These are phyloP conservation scores for Malurus cyaneus DNA, from an alignment of 2,113 vertebrate species.

Conservation along the genomic window DNA sequence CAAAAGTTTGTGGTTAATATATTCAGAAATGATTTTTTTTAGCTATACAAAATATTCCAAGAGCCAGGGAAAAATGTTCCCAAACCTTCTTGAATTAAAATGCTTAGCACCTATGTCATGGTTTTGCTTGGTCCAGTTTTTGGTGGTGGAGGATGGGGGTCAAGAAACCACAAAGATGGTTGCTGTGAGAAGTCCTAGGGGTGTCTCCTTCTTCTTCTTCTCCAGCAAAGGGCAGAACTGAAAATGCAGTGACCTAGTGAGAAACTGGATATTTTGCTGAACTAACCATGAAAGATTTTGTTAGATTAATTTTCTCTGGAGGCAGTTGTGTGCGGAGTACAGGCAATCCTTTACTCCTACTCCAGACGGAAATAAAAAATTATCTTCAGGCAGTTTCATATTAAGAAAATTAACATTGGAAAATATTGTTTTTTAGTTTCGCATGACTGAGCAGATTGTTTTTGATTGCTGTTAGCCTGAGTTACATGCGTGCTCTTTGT, in stretches of 20 bases:
- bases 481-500: neutral
- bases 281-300: neutral
- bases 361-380: neutral
- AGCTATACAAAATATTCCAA: too few species aligned
- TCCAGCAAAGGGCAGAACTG: too few species aligned
- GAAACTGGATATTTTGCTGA: neutral
- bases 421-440: conserved; percentile 15
- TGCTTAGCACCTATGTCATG: too few species aligned
- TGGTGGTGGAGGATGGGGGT: too few species aligned
- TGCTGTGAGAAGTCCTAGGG: too few species aligned
- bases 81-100: too few species aligned
- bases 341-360: neutral
- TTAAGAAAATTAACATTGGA: neutral
- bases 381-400: neutral
- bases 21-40: neutral
- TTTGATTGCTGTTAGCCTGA: neutral
- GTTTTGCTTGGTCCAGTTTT: too few species aligned
- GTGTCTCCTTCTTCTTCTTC: too few species aligned
- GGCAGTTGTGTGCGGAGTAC: neutral
- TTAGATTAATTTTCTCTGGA: neutral
- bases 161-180: too few species aligned
- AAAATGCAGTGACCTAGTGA: neutral
- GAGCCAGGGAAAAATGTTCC: too few species aligned
- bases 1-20: neutral
- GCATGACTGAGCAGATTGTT: neutral